Evolutionary conservation across 37 sponge, comb jelly and placozoan species (phyloP), one percentile per base, ranked within the genome.

Genomic region (Tethya wilhelma): DNA sequence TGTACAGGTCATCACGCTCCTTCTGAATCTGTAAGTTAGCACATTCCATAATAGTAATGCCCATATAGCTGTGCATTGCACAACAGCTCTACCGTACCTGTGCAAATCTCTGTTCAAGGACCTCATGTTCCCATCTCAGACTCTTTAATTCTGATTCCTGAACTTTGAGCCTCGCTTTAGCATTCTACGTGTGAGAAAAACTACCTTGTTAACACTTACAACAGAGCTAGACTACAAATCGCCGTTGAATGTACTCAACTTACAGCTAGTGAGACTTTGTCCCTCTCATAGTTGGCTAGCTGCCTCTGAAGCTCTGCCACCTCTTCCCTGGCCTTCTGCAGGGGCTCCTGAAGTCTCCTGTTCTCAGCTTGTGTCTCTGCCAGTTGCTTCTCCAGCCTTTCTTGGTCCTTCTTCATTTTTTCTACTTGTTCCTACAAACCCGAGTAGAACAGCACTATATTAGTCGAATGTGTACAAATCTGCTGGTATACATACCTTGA

Each of bases 391-490:
- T 98, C 99, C 14, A 92, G 73, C 20, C 94, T 58, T 44, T 98
- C 99, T 56, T 93, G 90, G 45, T 96, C 96, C 78, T 94, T 96
- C 85, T 96, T 98, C 99, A 98, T 96, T 40, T 89, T 94, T 79
- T 98, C 99, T 25, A 93, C 90, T 87, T 94, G 93, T 55, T 97
- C 98, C 97, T 96, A 74, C 11, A 80, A 9, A 68, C 28, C 2
- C 2, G 28, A 65, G 5, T 7, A 14, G 46, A 7, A 71, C 33
- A 2, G 14, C 53, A 49, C 9, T 49, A 49, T 49, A 49, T 19
- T 49, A 49, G 14, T 49, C 38, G 19, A 66, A 37, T 66, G 19
- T 20, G 63, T 4, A 74, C 38, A 41, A 69, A 0, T 39, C 2
- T 44, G 22, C 19, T 34, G 67, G 38, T 23, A n/a, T 58, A 56